Evolutionary conservation across 2,113 vertebrate genomes (phyloP).

Genomic region (Oncorhynchus gorbuscha): DNA sequence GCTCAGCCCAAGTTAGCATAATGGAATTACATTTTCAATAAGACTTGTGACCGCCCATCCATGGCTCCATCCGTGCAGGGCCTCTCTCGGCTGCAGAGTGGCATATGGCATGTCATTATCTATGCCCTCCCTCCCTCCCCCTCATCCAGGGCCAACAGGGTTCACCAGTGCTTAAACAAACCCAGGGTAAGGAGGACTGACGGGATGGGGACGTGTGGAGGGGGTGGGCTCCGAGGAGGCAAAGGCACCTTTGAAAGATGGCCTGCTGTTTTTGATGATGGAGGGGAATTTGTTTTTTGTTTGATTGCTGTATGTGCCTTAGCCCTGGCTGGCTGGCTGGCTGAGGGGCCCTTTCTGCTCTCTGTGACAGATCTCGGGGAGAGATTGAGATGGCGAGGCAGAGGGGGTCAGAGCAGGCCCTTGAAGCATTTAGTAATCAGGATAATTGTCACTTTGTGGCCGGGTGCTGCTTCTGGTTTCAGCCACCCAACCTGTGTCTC

Average conservation of each 20-base stretch:
- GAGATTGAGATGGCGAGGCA: conserved; percentile 36
- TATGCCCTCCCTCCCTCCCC: conserved; percentile 48
- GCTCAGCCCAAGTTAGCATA: conserved; percentile 64
- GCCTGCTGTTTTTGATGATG: conserved; percentile 56
- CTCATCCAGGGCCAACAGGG: conserved; percentile 57
- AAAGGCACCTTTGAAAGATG: conserved; percentile 55
- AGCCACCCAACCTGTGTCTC: conserved; percentile 26
- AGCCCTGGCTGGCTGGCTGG: conserved; percentile 37
- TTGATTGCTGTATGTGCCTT: conserved; percentile 47
- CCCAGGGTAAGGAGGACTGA: conserved; percentile 65
- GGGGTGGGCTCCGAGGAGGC: conserved; percentile 38
- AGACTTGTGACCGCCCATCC: conserved; percentile 42
- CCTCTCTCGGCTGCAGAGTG: conserved; percentile 62
- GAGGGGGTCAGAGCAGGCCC: conserved; percentile 61
- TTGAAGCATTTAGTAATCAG: conserved; percentile 70
- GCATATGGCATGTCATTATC: conserved; percentile 70
- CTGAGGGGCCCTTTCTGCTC: conserved; percentile 53
- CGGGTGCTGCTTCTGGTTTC: conserved; percentile 47
- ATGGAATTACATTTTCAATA: conserved; percentile 72
- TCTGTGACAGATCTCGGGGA: conserved; percentile 58
- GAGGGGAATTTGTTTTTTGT: conserved; percentile 67
- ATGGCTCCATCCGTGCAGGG: conserved; percentile 49
- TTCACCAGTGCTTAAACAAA: conserved; percentile 76
- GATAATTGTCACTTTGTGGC: conserved; percentile 67
- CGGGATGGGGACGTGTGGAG: conserved; percentile 24